Conservation (phyloP, 2,888 invertebrate genomes). For the Trichopria drosophilae region DNA sequence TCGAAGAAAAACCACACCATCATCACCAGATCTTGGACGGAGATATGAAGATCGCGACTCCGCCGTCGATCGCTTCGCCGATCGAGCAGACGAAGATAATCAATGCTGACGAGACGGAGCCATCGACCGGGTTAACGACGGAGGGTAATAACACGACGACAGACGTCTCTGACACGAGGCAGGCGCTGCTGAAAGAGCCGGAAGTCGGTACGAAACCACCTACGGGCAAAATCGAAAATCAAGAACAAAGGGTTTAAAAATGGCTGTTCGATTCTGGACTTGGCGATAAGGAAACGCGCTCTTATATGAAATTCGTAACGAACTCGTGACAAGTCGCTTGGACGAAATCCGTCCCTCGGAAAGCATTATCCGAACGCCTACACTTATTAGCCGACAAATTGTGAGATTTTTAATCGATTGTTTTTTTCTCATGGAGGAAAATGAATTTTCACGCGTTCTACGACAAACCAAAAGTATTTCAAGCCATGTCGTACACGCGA, state of each 20-base stretch:
- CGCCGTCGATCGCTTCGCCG: conserved; percentile 51
- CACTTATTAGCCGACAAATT: no score
- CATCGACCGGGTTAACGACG: conserved; percentile 39
- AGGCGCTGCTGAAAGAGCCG: conserved; percentile 37
- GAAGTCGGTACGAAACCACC: conserved; percentile 44
- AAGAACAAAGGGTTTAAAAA: conserved; percentile 48
- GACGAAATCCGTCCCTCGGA: no score
- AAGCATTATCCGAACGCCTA: no score
- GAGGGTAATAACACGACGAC: conserved; percentile 29
- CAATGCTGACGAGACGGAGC: conserved; percentile 51
- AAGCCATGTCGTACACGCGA: no score
- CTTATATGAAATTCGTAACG: background rate
- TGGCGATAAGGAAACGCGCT: no score
- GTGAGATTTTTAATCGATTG: conserved; percentile 8
- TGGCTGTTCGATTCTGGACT: no score
- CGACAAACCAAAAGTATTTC: conserved; percentile 16
- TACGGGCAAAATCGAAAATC: conserved; percentile 41
- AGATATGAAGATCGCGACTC: conserved; percentile 48
- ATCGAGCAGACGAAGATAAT: conserved; percentile 53
- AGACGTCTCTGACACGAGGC: conserved; percentile 49
- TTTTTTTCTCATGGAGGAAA: conserved; percentile 3
- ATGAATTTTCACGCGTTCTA: conserved; percentile 40
- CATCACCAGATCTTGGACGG: conserved; percentile 45
- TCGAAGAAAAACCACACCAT: conserved; percentile 70
- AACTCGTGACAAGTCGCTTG: no score